A percentile compares a stretch with the other conserved stretches of the same genome.
phyloP scores from a whole-genome alignment of 1,140 invertebrate species.

The Drosophila kanapiae region DNA sequence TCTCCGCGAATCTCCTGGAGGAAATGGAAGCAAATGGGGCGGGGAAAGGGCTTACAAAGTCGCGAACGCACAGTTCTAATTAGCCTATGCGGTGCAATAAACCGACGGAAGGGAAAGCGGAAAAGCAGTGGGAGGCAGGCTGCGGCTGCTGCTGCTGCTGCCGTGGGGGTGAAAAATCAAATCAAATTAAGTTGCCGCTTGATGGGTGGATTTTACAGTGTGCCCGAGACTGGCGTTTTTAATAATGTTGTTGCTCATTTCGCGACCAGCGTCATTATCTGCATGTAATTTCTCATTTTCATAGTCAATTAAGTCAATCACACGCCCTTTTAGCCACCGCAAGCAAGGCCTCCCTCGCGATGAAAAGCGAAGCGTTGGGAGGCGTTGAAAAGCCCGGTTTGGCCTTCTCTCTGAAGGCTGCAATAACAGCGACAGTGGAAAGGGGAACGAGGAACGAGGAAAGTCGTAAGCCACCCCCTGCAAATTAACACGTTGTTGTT shows the following conservation, averaged over 20 bases:
- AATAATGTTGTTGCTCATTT: slow-evolving; percentile 76
- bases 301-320: slow-evolving; percentile 86
- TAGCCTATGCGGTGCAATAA: slow-evolving; percentile 72
- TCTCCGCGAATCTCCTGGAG: neutral
- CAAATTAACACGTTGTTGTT: slow-evolving; percentile 77
- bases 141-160: neutral
- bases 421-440: slow-evolving; percentile 1
- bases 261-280: slow-evolving; percentile 78
- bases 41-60: slow-evolving; percentile 50
- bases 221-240: slow-evolving; percentile 21
- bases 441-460: neutral
- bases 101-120: slow-evolving; percentile 46
- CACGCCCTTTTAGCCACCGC: slow-evolving; percentile 85
- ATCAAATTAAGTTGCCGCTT: slow-evolving; percentile 77
- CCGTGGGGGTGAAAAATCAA: slow-evolving; percentile 61
- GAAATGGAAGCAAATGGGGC: neutral
- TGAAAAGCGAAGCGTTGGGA: slow-evolving; percentile 10
- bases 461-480: slow-evolving; percentile 58
- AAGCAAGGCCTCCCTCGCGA: slow-evolving; percentile 19
- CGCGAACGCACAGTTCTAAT: slow-evolving; percentile 67
- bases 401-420: slow-evolving; percentile 4
- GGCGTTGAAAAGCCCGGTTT: slow-evolving; percentile 13
- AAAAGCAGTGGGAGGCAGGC: slow-evolving; percentile 25
- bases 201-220: slow-evolving; percentile 61
- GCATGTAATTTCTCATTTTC: slow-evolving; percentile 85